Base-by-base conservation (phyloP, 2,888 invertebrate species). In the Strigamia transsilvanica region DNA sequence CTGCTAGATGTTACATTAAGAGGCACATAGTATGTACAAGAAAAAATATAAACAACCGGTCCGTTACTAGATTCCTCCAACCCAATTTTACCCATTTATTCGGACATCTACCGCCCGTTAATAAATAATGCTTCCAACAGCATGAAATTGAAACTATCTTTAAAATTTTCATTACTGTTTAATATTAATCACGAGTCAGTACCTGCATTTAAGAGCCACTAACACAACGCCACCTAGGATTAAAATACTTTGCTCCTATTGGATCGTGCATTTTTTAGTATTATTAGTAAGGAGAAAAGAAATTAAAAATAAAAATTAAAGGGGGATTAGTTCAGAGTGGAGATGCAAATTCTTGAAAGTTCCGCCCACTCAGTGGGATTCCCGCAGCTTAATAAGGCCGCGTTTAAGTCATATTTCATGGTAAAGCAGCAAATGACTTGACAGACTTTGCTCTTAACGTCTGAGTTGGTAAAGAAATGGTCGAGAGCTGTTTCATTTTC, bases 401-500 rank as follows among this genome's bases (percentile, higher is more conserved):
- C 15, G 56, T 56, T 38, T 56, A 56, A 56, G 56, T 56, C 56
- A 56, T 56, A 56, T 56, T 56, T 56, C 56, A 56, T 18, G 10
- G 56, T 56, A 56, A 56, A 56, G 56, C 56, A 56, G 56, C 56
- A 18, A 56, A 56, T 56, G 56, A 56, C 56, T 56, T 18, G 46
- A 46, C 46, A 46, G 46, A 46, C 46, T 46, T n/a, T 46, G 56
- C 56, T 56, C 56, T 56, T 56, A 56, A 9, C 56, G 56, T 21
- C 56, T 0, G 56, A 5, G 56, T 18, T 18, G 56, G 18, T 18
- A 56, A 56, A 18, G 56, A 15, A 46, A 18, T 9, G 56, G 21
- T 56, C 18, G 73, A 32, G 73, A 73, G 73, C 23, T 32, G 73
- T 32, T 73, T 73, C 73, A 73, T 73, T 73, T 73, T 73, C 73